These are phyloP conservation scores for Probaryconus sp. DNA, from an alignment of 1,140 invertebrate species.

Conservation along the genomic window DNA sequence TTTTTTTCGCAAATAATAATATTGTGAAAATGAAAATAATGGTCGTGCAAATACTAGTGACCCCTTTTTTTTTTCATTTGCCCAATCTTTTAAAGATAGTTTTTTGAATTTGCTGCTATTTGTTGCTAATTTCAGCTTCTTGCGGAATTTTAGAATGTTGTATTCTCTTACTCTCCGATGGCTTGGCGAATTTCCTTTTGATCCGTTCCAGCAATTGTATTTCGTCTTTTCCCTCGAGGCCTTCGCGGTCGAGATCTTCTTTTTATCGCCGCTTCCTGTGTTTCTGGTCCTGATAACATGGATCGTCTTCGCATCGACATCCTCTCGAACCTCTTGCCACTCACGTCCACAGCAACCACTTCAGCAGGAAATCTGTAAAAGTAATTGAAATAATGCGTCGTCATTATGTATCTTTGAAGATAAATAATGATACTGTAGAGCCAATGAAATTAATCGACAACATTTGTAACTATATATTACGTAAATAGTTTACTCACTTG, in stretches of 20 bases:
- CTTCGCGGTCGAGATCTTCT: constrained; percentile 85
- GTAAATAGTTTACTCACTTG: constrained; percentile 81
- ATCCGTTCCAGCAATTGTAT: constrained; percentile 93
- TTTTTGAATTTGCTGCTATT: too few species aligned
- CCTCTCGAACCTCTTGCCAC: constrained; percentile 89
- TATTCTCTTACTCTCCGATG: constrained; percentile 85
- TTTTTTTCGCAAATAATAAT: too few species aligned
- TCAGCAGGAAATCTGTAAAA: constrained; percentile 88
- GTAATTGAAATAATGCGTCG: constrained; percentile 3
- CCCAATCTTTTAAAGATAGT: not conserved
- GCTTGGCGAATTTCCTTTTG: constrained; percentile 90
- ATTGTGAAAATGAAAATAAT: too few species aligned
- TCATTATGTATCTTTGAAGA: constrained; percentile 23
- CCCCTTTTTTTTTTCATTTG: too few species aligned
- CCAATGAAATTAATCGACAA: too few species aligned
- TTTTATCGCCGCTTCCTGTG: constrained; percentile 82
- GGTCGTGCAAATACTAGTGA: too few species aligned
- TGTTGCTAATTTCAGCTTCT: too few species aligned
- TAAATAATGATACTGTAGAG: too few species aligned
- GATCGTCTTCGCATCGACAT: constrained; percentile 91
- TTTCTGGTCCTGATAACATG: constrained; percentile 78
- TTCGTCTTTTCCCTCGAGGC: constrained; percentile 88
- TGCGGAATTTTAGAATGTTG: too few species aligned
- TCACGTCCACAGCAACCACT: constrained; percentile 91
- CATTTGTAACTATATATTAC: constrained; percentile 12